A percentile compares a stretch with the other conserved stretches of the same genome.
Conservation (phyloP, 1,140 invertebrate species). For the Homalodisca vitripennis region DNA sequence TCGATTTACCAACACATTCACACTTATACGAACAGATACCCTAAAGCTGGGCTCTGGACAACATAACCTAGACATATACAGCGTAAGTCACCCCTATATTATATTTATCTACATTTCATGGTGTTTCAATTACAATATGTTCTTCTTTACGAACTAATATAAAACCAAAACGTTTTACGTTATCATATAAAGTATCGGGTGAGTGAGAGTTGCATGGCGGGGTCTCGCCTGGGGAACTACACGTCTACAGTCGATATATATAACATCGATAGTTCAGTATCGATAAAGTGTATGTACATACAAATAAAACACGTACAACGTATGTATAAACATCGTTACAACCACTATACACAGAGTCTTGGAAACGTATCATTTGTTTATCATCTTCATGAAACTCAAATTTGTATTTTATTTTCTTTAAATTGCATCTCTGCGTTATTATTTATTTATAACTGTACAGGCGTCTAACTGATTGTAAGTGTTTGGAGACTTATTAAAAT, state of each 20-base stretch:
- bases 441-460: too few species aligned
- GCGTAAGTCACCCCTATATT: neutral
- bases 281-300: neutral
- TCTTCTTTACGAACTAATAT: neutral
- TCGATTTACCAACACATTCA: neutral
- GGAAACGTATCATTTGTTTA: neutral
- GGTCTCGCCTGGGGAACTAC: neutral
- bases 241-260: conserved; percentile 5
- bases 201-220: neutral
- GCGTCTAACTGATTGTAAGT: too few species aligned
- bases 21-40: neutral
- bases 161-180: neutral
- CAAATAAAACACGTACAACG: neutral
- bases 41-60: neutral
- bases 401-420: too few species aligned
- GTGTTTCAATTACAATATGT: conserved; percentile 12
- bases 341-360: neutral
- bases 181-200: conserved; percentile 14
- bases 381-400: too few species aligned
- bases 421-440: too few species aligned
- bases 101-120: conserved; percentile 15
- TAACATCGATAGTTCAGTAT: neutral
- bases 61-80: neutral
- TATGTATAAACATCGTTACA: neutral
- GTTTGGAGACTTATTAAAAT: too few species aligned